Percentiles rank a stretch among this genome's conserved stretches.
Conservation (phyloP, 1,140 invertebrate genomes). For the Babylonia areolata region DNA sequence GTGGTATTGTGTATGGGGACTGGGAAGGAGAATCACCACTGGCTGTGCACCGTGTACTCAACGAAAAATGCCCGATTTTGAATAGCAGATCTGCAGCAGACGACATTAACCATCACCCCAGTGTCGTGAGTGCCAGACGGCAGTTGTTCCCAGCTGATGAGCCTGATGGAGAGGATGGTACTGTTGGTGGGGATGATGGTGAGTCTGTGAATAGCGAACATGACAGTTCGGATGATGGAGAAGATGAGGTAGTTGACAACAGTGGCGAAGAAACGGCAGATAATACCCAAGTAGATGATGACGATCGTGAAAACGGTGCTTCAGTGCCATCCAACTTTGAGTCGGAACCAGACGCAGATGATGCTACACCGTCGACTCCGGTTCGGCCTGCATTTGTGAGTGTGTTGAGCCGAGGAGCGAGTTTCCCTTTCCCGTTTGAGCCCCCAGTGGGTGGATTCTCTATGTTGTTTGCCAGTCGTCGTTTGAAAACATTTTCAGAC, state of each 20-base stretch:
- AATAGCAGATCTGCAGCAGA: slow-evolving; percentile 27
- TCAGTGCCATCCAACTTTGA: not conserved
- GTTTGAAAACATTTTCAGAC: slow-evolving; percentile 42
- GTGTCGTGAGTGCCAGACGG: slow-evolving; percentile 17
- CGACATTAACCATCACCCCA: not conserved
- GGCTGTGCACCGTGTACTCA: slow-evolving; percentile 46
- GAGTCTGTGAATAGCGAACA: not conserved
- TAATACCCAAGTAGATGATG: not conserved
- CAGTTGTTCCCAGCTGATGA: not conserved
- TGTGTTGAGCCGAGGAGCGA: not conserved
- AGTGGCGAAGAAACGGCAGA: not conserved
- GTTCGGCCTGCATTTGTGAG: not conserved
- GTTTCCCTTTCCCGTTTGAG: slow-evolving; percentile 26
- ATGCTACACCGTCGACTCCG: not conserved
- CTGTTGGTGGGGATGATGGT: not conserved
- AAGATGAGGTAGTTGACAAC: not conserved
- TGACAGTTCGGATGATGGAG: not conserved
- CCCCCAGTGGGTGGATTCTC: slow-evolving; percentile 34
- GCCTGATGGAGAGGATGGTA: not conserved
- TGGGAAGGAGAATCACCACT: slow-evolving; percentile 48
- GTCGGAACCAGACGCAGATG: not conserved
- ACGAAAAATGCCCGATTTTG: slow-evolving; percentile 42
- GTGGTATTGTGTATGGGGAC: slow-evolving; percentile 27
- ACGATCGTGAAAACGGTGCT: not conserved
- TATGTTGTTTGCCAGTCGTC: slow-evolving; percentile 44